These are phyloP conservation scores for Metopolophium dirhodum DNA, from an alignment of 1,140 invertebrate genomes.

Conservation along the genomic window DNA sequence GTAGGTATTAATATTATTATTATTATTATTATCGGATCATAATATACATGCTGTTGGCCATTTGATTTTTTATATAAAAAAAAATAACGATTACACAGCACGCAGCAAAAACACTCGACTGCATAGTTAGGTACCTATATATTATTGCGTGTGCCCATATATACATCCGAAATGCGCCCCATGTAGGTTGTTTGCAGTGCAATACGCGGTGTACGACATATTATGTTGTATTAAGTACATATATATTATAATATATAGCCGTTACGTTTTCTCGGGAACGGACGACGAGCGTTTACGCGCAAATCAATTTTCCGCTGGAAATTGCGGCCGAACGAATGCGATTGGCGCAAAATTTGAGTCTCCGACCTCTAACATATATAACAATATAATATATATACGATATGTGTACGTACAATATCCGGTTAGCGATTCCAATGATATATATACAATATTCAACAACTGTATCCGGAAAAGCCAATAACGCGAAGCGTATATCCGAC, in stretches of 20 bases:
- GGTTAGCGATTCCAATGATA: background rate
- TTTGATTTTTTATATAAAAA: background rate
- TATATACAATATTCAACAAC: background rate
- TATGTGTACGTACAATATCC: background rate
- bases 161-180: background rate
- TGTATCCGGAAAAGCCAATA: background rate
- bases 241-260: background rate
- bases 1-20: background rate
- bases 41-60: background rate
- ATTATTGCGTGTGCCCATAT: background rate
- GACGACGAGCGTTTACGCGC: background rate
- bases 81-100: background rate
- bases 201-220: background rate
- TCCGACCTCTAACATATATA: background rate
- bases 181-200: background rate
- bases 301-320: constrained; percentile 13
- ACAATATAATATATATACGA: too few relatives aligned
- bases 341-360: background rate
- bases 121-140: background rate
- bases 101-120: background rate
- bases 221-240: too few relatives aligned
- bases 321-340: background rate
- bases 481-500: background rate
- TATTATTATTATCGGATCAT: background rate
- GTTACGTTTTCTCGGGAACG: background rate